Conservation (phyloP, 2,797 vertebrate species). For the Melanotaenia boesemani region DNA sequence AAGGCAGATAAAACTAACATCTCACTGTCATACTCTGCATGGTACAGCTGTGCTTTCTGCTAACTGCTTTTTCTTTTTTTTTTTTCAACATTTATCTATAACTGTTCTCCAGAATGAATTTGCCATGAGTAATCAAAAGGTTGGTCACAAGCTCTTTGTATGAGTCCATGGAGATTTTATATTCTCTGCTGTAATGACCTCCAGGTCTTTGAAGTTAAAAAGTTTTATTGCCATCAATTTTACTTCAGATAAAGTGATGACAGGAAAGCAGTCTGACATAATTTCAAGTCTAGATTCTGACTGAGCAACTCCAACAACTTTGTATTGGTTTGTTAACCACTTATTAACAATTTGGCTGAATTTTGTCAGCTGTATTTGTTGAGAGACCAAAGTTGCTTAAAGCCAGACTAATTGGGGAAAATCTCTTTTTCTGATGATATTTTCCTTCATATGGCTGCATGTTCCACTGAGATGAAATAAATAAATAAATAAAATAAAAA, state of each 20-base stretch:
- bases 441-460: neutral
- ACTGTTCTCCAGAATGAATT: no score
- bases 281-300: neutral
- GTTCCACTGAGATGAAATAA: no score
- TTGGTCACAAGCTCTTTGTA: neutral
- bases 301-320: neutral
- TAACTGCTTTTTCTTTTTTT: no score
- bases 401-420: neutral
- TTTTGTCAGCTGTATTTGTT: neutral
- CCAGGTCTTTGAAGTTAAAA: conserved; percentile 1
- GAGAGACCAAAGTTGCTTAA: neutral
- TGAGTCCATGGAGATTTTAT: neutral
- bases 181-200: neutral
- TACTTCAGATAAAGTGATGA: no score
- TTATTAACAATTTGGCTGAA: neutral
- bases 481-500: no score
- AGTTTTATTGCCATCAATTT: neutral
- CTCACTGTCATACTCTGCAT: no score
- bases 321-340: neutral
- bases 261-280: neutral
- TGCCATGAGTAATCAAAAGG: no score
- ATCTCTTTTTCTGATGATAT: neutral
- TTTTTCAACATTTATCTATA: no score
- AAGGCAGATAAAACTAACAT: neutral
- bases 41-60: no score